A percentile compares a stretch with the other conserved stretches of the same genome.
phyloP scores from a whole-genome alignment of 2,888 invertebrate genomes.

The Limnephilus auricula region DNA sequence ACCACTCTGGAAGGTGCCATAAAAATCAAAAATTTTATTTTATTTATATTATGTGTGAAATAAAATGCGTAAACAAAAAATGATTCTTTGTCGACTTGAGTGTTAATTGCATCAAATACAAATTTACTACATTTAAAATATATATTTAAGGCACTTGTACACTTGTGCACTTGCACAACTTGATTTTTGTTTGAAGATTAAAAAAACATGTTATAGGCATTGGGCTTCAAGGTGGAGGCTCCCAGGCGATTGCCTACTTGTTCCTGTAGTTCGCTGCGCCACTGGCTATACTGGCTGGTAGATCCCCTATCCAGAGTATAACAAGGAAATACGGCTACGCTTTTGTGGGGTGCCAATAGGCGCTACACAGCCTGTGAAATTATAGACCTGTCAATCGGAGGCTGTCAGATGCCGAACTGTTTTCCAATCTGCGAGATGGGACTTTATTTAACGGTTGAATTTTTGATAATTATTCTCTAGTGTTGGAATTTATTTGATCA shows the following conservation, averaged over 20 bases:
- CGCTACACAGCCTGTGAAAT: slow-evolving; percentile 64
- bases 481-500: not conserved
- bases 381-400: slow-evolving; percentile 66
- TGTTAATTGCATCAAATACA: too few species aligned
- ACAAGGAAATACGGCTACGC: slow-evolving; percentile 55
- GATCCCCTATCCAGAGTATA: not conserved
- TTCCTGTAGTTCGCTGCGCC: not conserved
- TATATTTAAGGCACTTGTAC: too few species aligned
- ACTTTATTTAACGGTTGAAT: not conserved
- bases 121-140: too few species aligned
- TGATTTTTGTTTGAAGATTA: too few species aligned
- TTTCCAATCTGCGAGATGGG: slow-evolving; percentile 16
- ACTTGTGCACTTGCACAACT: too few species aligned
- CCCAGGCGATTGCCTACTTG: not conserved
- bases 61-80: too few species aligned
- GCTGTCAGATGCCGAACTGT: slow-evolving; percentile 57
- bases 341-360: slow-evolving; percentile 63
- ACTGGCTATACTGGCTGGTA: not conserved
- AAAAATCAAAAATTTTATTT: too few species aligned
- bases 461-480: not conserved
- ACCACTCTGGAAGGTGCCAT: too few species aligned
- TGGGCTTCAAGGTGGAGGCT: not conserved
- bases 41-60: too few species aligned
- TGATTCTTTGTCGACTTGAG: too few species aligned
- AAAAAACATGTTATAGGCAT: not conserved